Evolutionary conservation across 2,797 vertebrate species (phyloP), one percentile per base, ranked within the genome.

Genomic region (Argya squamiceps): DNA sequence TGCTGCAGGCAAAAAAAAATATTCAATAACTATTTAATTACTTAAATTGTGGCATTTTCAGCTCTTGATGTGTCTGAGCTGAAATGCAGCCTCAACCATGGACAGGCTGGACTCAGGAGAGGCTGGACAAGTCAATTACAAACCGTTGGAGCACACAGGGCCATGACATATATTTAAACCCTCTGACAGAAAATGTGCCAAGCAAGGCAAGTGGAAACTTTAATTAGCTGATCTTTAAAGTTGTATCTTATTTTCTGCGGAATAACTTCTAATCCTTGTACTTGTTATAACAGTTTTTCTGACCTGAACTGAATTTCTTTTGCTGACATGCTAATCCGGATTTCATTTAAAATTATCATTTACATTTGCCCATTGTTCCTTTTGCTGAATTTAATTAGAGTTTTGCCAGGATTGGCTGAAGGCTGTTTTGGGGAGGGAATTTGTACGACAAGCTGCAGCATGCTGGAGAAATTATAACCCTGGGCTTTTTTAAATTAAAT

Each of bases 401-500:
- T 76, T 23, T 89, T 88, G 16, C 70, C 62, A 79, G 74, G 37
- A 89, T 47, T 94, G 79, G 64, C 19, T 91, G 67, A 94, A 92
- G 78, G 85, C 59, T 75, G 43, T 39, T 94, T 89, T 43, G 50
- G 52, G 47, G 63, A 60, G 69, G 44, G 84, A 95, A 65, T 76
- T 93, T 93, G 46, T 90, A 79, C 11, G 18, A 85, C 37, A 69
- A 92, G 46, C 19, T 94, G 21, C 36, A 92, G 59, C 43, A 74
- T 58, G 30, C 46, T 73, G n/a, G 32, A 95, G 27, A 94, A 88
- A 88, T 84, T 84, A 77, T 74, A 89, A 70, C 68, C 70, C 27
- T 29, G n/a, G 74, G 83, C 65, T 94, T 90, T 95, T 88, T 94
- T 5, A 92, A 94, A 95, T 96, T 84, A 92, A 95, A 68, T 63